phyloP scores from a whole-genome alignment of 2,797 vertebrate genomes.

The Miichthys miiuy region DNA sequence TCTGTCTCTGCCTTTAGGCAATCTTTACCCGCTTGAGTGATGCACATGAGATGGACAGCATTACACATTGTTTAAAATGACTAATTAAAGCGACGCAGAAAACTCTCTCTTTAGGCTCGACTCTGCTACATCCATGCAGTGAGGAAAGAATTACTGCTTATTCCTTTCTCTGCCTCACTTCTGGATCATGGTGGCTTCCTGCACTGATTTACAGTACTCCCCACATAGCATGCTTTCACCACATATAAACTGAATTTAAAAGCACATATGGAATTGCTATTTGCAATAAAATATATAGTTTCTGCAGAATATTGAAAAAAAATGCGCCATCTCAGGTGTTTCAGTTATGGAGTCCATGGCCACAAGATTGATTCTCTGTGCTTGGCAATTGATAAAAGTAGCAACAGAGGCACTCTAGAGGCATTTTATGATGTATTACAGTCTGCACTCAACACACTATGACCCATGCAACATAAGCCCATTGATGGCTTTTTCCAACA shows the following conservation, averaged over 20 bases:
- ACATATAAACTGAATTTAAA: background rate
- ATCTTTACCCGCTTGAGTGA: background rate
- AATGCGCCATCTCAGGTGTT: background rate
- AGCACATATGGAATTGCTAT: background rate
- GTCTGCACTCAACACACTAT: slow-evolving; percentile 1
- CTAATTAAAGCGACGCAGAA: background rate
- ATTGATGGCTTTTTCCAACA: background rate
- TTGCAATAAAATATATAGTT: slow-evolving; percentile 4
- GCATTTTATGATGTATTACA: slow-evolving; percentile 2
- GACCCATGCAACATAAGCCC: background rate
- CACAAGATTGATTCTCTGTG: slow-evolving; percentile 5
- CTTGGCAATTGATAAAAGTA: slow-evolving; percentile 3
- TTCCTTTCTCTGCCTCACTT: background rate
- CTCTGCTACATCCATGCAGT: background rate
- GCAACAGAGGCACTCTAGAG: background rate
- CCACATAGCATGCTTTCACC: background rate
- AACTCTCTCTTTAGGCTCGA: background rate
- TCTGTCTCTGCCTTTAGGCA: background rate
- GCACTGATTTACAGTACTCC: background rate
- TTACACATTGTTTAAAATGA: background rate
- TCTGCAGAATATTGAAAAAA: background rate
- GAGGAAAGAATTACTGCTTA: background rate
- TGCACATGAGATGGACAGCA: background rate
- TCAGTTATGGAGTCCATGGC: background rate
- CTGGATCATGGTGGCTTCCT: background rate